Base-by-base conservation (phyloP, 1,140 invertebrate genomes). In the Philotrypesis tridentata region DNA sequence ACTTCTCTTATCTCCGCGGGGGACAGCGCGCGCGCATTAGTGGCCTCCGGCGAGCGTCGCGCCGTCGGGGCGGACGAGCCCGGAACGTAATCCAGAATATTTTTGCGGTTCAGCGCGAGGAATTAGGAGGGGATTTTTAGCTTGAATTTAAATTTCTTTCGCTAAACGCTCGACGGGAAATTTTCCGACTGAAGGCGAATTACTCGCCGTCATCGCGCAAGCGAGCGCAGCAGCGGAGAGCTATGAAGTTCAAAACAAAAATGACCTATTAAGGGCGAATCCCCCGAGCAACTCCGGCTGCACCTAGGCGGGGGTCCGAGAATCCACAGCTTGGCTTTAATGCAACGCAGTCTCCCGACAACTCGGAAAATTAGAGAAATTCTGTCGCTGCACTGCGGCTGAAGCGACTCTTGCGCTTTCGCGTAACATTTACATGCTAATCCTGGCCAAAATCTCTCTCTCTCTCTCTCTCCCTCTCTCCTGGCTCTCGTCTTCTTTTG, bases 311-410 rank as follows among this genome's bases (percentile, higher is more conserved):
- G 12, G 61, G 1, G 61, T 65, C 61, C 25, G 61, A 65, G 27
- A 5, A 65, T 65, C 61, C 61, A n/a, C n/a, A 65, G 61, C 25
- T 2, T 17, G 23, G 61, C 61, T 65, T n/a, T 65, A 65, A 65
- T 29, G 61, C 7, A 37, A 14, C 7, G 7, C 6, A 70, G n/a
- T 61, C 73, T n/a, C 21, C 25, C 73, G 63, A 75, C 73, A 75
- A 75, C 73, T 75, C 73, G 73, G 73, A 75, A 63, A 75, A 75
- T 75, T 63, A 63, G 73, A 63, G 60, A 75, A 75, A 75, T 75
- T 75, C 55, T 29, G 71, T 12, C 25, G 9, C 67, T 17, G 27
- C 9, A 8, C 61, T 25, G 61, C 25, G 27, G 61, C 23, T 25
- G 9, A 65, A 65, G 23, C 61, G 23, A 29, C 48, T n/a, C n/a